Percentiles rank a stretch among this genome's conserved stretches.
phyloP scores from a whole-genome alignment of 2,797 vertebrate species.

The Octomys mimax region DNA sequence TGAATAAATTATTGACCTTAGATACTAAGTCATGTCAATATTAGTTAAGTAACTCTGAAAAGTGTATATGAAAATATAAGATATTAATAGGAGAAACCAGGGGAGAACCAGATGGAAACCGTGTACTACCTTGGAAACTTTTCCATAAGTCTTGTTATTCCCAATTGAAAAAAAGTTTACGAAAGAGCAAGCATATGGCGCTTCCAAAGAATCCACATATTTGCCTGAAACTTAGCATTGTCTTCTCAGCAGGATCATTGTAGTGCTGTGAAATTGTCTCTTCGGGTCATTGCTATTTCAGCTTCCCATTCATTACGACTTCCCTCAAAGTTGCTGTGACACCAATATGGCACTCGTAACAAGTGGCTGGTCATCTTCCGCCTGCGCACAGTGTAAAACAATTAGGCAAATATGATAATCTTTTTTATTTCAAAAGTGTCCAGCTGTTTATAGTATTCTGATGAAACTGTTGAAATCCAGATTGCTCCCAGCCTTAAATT shows the following conservation, averaged over 20 bases:
- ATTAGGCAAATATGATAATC: conserved; percentile 70
- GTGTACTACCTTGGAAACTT: neutral
- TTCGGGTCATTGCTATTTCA: conserved; percentile 17
- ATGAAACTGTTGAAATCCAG: conserved; percentile 61
- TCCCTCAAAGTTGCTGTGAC: conserved; percentile 26
- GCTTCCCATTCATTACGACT: conserved; percentile 16
- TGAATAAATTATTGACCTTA: neutral
- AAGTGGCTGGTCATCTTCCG: conserved; percentile 37
- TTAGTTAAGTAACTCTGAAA: neutral
- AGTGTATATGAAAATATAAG: neutral
- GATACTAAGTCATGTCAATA: neutral
- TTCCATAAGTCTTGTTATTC: neutral
- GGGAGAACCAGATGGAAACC: neutral
- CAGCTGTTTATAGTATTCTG: conserved; percentile 62
- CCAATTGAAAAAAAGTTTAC: neutral
- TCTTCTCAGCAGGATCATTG: conserved; percentile 12
- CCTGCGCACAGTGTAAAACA: conserved; percentile 23
- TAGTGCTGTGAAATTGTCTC: conserved; percentile 37
- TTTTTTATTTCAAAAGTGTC: conserved; percentile 70
- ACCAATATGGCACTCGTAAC: conserved; percentile 1
- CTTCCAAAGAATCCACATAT: neutral
- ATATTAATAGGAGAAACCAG: neutral
- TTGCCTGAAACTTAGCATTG: neutral
- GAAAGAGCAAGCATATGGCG: conserved; percentile 41
- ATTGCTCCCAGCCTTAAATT: conserved; percentile 56